These are phyloP conservation scores for Brachynemurus nebulosus DNA, from an alignment of 2,888 invertebrate genomes.

Conservation along the genomic window DNA sequence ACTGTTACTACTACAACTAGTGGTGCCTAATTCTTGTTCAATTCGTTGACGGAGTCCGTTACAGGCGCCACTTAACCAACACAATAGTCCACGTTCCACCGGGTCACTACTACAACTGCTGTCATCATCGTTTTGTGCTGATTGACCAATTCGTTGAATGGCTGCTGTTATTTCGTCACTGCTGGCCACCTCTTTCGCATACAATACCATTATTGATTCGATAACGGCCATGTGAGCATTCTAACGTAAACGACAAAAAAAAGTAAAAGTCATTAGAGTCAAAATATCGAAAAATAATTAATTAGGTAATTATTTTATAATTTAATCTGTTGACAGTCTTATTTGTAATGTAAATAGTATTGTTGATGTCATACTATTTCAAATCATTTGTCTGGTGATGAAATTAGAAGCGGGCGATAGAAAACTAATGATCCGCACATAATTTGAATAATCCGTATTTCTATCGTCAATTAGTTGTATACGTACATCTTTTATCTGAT, in stretches of 20 bases:
- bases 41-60: conserved; percentile 52
- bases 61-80: conserved; percentile 84
- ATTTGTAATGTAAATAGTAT: too few relatives aligned
- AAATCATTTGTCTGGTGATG: too few relatives aligned
- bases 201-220: conserved; percentile 88
- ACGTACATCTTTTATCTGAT: too few relatives aligned
- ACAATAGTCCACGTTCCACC: conserved; percentile 70
- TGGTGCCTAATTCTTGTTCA: conserved; percentile 31
- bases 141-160: conserved; percentile 58
- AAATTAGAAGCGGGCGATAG: too few relatives aligned
- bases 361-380: too few relatives aligned
- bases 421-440: too few relatives aligned
- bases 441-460: too few relatives aligned
- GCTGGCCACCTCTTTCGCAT: conserved; percentile 84
- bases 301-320: too few relatives aligned
- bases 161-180: conserved; percentile 76
- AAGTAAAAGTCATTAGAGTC: background rate
- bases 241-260: conserved; percentile 37
- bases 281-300: too few relatives aligned
- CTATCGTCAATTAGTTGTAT: too few relatives aligned
- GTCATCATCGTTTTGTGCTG: conserved; percentile 20
- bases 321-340: too few relatives aligned
- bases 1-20: background rate
- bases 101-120: conserved; percentile 36
- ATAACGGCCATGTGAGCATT: conserved; percentile 91